Conservation (phyloP, 2,113 vertebrate genomes). For the Centropus unirufus region DNA sequence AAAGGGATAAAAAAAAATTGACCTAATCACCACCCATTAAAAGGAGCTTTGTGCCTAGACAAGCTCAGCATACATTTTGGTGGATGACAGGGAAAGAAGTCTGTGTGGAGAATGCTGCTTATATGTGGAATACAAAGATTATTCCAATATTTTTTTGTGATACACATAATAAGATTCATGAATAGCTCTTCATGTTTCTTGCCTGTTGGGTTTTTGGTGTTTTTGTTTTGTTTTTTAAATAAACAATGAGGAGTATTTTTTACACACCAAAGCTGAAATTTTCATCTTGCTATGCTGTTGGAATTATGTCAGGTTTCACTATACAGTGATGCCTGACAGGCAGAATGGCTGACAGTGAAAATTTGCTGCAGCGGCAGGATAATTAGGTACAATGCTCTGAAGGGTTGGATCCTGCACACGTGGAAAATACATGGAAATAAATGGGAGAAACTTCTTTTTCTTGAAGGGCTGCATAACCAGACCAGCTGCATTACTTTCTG, state of each 20-base stretch:
- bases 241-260: not conserved
- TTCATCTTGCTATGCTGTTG: not conserved
- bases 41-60: not conserved
- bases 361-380: constrained; percentile 10
- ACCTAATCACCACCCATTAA: not conserved
- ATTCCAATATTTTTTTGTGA: not conserved
- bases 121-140: constrained; percentile 6
- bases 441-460: not conserved
- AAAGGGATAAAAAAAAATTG: not conserved
- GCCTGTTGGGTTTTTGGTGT: not conserved
- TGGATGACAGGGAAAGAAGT: not conserved
- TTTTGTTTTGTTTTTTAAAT: not conserved
- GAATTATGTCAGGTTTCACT: constrained; percentile 33
- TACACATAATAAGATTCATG: not conserved
- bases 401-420: not conserved
- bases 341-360: constrained; percentile 37
- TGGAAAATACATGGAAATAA: not conserved
- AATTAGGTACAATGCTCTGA: not conserved
- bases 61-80: not conserved
- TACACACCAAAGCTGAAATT: not conserved
- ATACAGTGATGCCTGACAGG: not conserved
- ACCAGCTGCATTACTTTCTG: not conserved
- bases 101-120: not conserved
- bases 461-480: not conserved
- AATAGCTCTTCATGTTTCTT: not conserved